Evolutionary conservation across 2,888 invertebrate genomes (phyloP).

Genomic region (Rhagonycha fulva): DNA sequence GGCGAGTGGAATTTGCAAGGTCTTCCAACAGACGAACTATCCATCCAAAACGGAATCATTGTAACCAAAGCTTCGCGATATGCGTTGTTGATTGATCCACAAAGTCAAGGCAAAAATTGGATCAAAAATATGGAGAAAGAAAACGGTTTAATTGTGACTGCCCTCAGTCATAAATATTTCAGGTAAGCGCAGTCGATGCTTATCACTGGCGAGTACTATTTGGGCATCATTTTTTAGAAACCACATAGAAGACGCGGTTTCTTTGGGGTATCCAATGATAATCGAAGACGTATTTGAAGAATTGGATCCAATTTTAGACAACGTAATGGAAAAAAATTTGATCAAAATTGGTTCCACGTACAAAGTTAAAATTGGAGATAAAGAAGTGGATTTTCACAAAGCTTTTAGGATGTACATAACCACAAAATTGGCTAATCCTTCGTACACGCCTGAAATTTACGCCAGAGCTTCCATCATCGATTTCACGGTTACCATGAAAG

Average conservation of each 20-base stretch:
- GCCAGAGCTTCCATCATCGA: constrained; percentile 86
- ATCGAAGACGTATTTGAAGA: constrained; percentile 87
- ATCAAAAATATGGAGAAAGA: constrained; percentile 81
- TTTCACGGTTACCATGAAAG: constrained; percentile 90
- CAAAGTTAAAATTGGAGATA: constrained; percentile 86
- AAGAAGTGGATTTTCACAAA: constrained; percentile 71
- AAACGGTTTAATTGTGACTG: constrained; percentile 68
- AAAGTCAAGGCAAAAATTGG: constrained; percentile 91
- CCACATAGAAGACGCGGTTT: constrained; percentile 85
- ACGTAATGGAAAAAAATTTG: constrained; percentile 84
- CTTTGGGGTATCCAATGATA: constrained; percentile 77
- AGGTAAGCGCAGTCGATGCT: constrained; percentile 56
- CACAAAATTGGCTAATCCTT: constrained; percentile 85
- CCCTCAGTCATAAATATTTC: constrained; percentile 70
- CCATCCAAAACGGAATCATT: constrained; percentile 90
- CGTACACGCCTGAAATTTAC: constrained; percentile 84
- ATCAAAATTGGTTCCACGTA: constrained; percentile 79
- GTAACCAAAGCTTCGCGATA: constrained; percentile 83
- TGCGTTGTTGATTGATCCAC: constrained; percentile 88
- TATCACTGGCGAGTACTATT: not conserved
- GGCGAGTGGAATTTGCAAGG: constrained; percentile 92
- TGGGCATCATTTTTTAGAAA: constrained; percentile 60
- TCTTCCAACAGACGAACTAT: constrained; percentile 85
- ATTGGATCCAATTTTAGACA: constrained; percentile 83
- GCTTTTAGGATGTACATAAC: constrained; percentile 84